Conservation (phyloP, 2,113 vertebrate species). For the Osmerus eperlanus region DNA sequence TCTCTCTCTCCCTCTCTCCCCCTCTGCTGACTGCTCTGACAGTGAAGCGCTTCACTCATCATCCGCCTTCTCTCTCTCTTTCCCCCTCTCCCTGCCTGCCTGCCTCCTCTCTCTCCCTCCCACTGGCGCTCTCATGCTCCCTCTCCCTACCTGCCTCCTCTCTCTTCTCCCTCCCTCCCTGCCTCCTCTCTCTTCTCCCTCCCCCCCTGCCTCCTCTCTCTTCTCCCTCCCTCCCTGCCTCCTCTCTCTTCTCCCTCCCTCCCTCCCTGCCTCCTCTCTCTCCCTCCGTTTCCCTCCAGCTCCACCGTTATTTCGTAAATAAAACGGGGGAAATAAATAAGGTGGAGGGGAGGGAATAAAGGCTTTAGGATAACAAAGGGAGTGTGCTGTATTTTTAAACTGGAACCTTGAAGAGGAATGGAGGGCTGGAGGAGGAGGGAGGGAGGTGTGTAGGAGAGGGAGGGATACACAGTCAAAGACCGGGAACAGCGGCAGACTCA, state of each 20-base stretch:
- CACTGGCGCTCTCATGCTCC: conserved; percentile 1
- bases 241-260: no score
- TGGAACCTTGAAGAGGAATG: conserved; percentile 5
- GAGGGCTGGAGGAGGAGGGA: conserved; percentile 16
- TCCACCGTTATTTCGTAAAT: conserved; percentile 59
- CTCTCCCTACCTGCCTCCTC: conserved; percentile 14
- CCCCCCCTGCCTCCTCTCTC: no score
- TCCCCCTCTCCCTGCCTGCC: conserved; percentile 1
- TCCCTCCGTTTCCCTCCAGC: conserved; percentile 20
- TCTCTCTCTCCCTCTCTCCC: conserved; percentile 20
- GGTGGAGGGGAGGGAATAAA: conserved; percentile 55
- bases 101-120: conserved; percentile 9
- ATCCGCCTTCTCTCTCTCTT: background rate
- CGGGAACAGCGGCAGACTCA: background rate
- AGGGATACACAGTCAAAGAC: background rate
- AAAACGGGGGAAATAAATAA: conserved; percentile 59
- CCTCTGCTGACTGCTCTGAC: background rate
- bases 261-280: no score
- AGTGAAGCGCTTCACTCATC: no score
- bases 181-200: background rate
- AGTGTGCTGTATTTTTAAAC: conserved; percentile 49
- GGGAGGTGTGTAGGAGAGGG: conserved; percentile 16
- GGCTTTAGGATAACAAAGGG: conserved; percentile 60
- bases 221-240: no score
- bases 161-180: background rate